These are phyloP conservation scores for Montipora foliosa DNA, from an alignment of 64 coral and sea anemone genomes.

Conservation along the genomic window DNA sequence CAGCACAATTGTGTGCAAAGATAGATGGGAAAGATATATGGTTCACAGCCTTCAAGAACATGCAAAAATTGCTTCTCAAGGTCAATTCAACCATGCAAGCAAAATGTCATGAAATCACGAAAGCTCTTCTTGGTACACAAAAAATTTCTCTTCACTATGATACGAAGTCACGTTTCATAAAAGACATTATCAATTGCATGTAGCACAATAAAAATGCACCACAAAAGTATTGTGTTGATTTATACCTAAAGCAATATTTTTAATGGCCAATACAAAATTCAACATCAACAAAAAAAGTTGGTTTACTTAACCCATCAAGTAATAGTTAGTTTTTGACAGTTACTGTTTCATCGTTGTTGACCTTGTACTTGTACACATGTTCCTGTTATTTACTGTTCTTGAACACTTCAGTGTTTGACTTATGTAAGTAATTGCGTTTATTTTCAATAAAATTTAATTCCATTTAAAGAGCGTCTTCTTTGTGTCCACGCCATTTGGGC, in stretches of 20 bases:
- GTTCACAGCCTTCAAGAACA: constrained; percentile 55
- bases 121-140: constrained; percentile 48
- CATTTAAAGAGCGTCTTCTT: neutral
- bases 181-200: neutral
- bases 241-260: too few relatives aligned
- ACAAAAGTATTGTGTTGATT: neutral
- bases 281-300: too few relatives aligned
- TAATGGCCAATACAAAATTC: too few relatives aligned
- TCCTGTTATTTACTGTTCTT: neutral
- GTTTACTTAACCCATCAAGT: too few relatives aligned
- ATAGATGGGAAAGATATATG: neutral
- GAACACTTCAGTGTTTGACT: too few relatives aligned
- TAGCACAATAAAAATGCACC: neutral
- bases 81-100: neutral
- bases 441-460: neutral
- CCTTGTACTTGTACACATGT: neutral
- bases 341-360: neutral
- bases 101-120: constrained; percentile 32
- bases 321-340: neutral
- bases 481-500: neutral
- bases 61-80: constrained; percentile 10
- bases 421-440: too few relatives aligned
- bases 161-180: neutral
- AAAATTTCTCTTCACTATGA: constrained; percentile 33
- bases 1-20: constrained; percentile 31